phyloP scores from a whole-genome alignment of 2,113 vertebrate species.

The Ctenodactylus gundi region DNA sequence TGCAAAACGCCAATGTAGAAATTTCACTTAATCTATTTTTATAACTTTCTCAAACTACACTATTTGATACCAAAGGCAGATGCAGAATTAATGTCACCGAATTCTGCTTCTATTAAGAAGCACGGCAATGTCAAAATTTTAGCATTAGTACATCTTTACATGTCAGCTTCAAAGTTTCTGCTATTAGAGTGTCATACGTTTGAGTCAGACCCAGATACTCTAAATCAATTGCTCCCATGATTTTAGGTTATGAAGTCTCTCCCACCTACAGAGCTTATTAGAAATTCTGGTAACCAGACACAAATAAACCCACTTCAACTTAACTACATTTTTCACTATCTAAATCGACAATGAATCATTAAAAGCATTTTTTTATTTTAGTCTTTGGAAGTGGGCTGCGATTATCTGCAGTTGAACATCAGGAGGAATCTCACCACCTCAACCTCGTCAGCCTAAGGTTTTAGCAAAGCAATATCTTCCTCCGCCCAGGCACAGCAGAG shows the following conservation, averaged over 20 bases:
- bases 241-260: conserved; percentile 51
- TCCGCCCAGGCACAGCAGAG: background rate
- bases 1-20: conserved; percentile 33
- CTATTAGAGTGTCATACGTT: background rate
- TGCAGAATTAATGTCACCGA: background rate
- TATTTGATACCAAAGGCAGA: conserved; percentile 33
- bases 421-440: background rate
- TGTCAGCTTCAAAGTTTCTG: conserved; percentile 30
- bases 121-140: conserved; percentile 47
- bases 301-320: conserved; percentile 62
- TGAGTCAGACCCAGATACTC: conserved; percentile 55
- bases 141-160: background rate
- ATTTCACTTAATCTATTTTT: background rate
- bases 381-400: conserved; percentile 28
- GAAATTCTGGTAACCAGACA: conserved; percentile 58
- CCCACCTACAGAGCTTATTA: conserved; percentile 41
- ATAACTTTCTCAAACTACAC: background rate
- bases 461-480: background rate
- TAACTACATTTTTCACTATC: conserved; percentile 45
- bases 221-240: conserved; percentile 48
- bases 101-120: conserved; percentile 59
- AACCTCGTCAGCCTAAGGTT: background rate
- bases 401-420: background rate
- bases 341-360: conserved; percentile 49
- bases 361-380: background rate